Evolutionary conservation across 2,888 invertebrate genomes (phyloP).

Genomic region (Netelia virgata): DNA sequence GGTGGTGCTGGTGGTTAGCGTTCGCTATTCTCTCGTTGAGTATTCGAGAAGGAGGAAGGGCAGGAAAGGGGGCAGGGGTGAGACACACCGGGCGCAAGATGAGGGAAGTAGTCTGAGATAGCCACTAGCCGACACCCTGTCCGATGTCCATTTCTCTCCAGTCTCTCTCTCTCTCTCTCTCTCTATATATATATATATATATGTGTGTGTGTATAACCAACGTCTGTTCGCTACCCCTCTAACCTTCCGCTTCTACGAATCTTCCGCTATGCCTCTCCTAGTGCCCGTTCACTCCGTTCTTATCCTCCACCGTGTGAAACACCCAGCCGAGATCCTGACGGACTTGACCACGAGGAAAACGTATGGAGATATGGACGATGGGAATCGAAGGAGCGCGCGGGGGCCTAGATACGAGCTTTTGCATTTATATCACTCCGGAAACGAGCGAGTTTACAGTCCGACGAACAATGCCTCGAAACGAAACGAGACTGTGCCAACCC

Average conservation of each 20-base stretch:
- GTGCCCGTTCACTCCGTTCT: slow-evolving; percentile 51
- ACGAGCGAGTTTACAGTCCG: slow-evolving; percentile 11
- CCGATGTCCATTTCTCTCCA: slow-evolving; percentile 73
- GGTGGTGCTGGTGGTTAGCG: slow-evolving; percentile 31
- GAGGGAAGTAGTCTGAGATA: slow-evolving; percentile 82
- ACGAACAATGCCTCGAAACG: slow-evolving; percentile 6
- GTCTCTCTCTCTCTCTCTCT: slow-evolving; percentile 2
- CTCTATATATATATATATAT: slow-evolving; percentile 11
- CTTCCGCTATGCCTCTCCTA: slow-evolving; percentile 35
- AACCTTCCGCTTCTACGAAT: slow-evolving; percentile 16
- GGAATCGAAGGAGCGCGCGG: neutral
- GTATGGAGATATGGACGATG: slow-evolving; percentile 41
- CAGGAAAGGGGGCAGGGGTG: slow-evolving; percentile 28
- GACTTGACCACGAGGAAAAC: slow-evolving; percentile 45
- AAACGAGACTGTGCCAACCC: neutral
- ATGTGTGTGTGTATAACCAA: slow-evolving; percentile 7
- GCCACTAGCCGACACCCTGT: slow-evolving; percentile 83
- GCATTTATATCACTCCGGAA: slow-evolving; percentile 46
- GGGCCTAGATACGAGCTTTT: slow-evolving; percentile 1
- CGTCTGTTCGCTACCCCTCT: slow-evolving; percentile 63
- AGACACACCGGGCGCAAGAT: slow-evolving; percentile 68
- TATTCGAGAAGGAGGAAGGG: slow-evolving; percentile 46
- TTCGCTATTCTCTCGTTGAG: slow-evolving; percentile 58
- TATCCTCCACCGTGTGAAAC: slow-evolving; percentile 34
- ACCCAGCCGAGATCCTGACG: slow-evolving; percentile 57